These are phyloP conservation scores for Zosterops lateralis DNA, from an alignment of 2,113 vertebrate genomes.

Conservation along the genomic window DNA sequence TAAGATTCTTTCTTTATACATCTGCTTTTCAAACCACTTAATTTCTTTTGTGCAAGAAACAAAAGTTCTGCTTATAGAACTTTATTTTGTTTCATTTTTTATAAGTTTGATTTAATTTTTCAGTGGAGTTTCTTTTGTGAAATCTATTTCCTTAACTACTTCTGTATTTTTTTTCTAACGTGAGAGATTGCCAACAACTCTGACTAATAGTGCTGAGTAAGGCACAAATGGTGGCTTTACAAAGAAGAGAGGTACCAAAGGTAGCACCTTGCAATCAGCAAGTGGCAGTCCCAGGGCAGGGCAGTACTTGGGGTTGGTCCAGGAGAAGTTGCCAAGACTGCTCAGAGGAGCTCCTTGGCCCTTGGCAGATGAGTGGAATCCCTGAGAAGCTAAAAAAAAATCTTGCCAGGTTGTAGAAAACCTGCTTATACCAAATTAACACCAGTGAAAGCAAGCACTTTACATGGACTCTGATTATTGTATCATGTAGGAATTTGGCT, in stretches of 20 bases:
- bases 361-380: not conserved
- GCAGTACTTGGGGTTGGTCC: not conserved
- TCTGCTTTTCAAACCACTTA: not conserved
- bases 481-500: not conserved
- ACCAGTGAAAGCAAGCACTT: not conserved
- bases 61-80: not conserved
- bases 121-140: not conserved
- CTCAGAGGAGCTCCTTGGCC: not conserved
- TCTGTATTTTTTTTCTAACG: not conserved
- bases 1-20: not conserved
- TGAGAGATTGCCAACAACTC: not conserved
- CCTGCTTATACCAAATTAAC: not conserved
- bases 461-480: not conserved
- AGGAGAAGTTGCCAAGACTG: not conserved
- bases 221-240: not conserved
- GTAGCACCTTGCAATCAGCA: not conserved
- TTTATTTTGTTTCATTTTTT: not conserved
- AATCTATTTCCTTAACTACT: not conserved
- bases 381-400: not conserved
- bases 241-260: not conserved
- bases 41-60: not conserved
- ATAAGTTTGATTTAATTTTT: not conserved
- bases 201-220: not conserved
- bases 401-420: not conserved
- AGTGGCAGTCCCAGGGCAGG: not conserved